A percentile compares a stretch with the other conserved stretches of the same genome.
Evolutionary conservation across 2,888 invertebrate genomes (phyloP).

Genomic region (Operophtera brumata): DNA sequence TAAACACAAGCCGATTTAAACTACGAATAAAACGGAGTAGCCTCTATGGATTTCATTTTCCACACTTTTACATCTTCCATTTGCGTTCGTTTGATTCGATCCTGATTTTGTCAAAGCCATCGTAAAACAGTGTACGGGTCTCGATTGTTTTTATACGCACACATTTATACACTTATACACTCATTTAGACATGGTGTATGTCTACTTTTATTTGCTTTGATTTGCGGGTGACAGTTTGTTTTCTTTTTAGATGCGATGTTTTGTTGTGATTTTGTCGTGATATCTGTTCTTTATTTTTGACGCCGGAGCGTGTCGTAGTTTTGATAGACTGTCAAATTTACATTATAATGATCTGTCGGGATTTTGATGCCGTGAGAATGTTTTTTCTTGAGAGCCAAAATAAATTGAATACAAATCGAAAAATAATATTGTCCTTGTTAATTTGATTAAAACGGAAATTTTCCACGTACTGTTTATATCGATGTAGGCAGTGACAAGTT

Average conservation of each 20-base stretch:
- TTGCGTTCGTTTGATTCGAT: slow-evolving; percentile 74
- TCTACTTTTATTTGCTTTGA: slow-evolving; percentile 67
- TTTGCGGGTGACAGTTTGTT: slow-evolving; percentile 74
- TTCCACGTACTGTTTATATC: too few relatives aligned
- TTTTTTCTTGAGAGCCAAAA: slow-evolving; percentile 27
- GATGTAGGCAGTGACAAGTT: too few relatives aligned
- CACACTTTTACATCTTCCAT: slow-evolving; percentile 66
- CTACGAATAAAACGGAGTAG: not conserved
- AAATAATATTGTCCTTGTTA: slow-evolving; percentile 3
- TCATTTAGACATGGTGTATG: slow-evolving; percentile 62
- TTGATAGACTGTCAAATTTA: slow-evolving; percentile 77
- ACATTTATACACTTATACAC: slow-evolving; percentile 47
- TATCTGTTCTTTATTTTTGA: slow-evolving; percentile 51
- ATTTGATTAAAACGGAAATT: too few relatives aligned
- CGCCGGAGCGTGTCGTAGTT: slow-evolving; percentile 67
- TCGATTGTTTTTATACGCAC: slow-evolving; percentile 74
- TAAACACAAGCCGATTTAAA: too few relatives aligned
- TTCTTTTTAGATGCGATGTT: slow-evolving; percentile 56
- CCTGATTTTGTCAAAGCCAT: slow-evolving; percentile 76
- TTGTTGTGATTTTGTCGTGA: slow-evolving; percentile 61
- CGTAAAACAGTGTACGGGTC: slow-evolving; percentile 70
- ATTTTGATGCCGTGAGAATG: slow-evolving; percentile 63
- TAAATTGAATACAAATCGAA: not conserved
- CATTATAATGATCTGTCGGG: slow-evolving; percentile 58
- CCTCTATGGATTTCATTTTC: slow-evolving; percentile 45